A percentile compares a stretch with the other conserved stretches of the same genome.
Evolutionary conservation across 1,140 invertebrate species (phyloP).

Genomic region (Dinoponera quadriceps): DNA sequence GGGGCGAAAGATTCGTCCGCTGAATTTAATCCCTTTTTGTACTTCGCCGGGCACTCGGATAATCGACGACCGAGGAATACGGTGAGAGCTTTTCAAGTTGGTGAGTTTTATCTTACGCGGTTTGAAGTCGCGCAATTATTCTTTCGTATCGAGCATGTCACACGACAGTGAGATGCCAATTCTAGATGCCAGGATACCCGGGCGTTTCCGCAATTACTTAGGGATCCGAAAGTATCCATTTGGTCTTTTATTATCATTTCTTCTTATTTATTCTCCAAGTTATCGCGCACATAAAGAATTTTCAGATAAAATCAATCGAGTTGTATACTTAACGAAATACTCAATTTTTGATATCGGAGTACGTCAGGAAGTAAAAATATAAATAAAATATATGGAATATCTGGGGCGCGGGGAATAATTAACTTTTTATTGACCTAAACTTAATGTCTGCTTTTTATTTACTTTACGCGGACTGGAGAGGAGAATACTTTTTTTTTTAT

Average conservation of each 20-base stretch:
- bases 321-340: not conserved
- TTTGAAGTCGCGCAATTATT: conserved; percentile 4
- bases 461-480: too few relatives aligned
- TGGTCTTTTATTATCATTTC: not conserved
- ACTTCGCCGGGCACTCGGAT: not conserved
- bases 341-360: too few relatives aligned
- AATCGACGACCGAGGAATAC: not conserved
- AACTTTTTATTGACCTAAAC: too few relatives aligned
- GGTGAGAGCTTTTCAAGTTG: not conserved
- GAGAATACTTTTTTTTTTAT: too few relatives aligned
- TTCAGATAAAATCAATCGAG: not conserved
- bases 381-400: too few relatives aligned
- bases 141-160: not conserved
- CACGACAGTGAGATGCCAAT: not conserved
- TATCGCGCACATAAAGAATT: not conserved
- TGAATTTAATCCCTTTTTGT: conserved; percentile 45
- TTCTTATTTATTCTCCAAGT: not conserved
- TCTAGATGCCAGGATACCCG: too few relatives aligned
- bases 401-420: too few relatives aligned
- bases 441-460: too few relatives aligned
- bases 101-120: conserved; percentile 22
- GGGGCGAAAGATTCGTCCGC: conserved; percentile 18
- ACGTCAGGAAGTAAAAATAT: too few relatives aligned
- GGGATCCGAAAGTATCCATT: not conserved
- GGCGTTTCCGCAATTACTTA: not conserved